A percentile compares a stretch with the other conserved stretches of the same genome.
These are phyloP conservation scores for Diogma glabrata DNA, from an alignment of 2,888 invertebrate genomes.

Conservation along the genomic window DNA sequence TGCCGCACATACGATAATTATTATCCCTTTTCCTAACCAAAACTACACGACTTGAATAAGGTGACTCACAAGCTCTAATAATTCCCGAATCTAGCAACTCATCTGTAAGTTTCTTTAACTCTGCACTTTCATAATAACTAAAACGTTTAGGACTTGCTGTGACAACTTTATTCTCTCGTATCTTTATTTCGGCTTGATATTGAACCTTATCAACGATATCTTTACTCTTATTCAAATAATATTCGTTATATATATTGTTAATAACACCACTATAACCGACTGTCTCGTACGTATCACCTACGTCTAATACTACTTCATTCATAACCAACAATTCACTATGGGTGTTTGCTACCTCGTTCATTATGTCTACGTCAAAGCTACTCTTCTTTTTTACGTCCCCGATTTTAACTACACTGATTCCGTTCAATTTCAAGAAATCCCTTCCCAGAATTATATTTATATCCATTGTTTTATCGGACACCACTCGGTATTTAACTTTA, in stretches of 20 bases:
- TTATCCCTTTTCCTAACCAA: constrained; percentile 10
- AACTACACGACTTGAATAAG: neutral
- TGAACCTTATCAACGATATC: neutral
- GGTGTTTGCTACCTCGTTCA: neutral
- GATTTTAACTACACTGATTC: neutral
- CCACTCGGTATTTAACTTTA: neutral
- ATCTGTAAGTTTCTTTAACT: neutral
- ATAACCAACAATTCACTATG: neutral
- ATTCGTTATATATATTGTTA: neutral
- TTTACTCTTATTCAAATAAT: neutral
- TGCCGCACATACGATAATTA: constrained; percentile 11
- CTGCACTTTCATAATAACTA: neutral
- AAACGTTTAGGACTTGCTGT: constrained; percentile 1
- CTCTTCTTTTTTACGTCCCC: neutral
- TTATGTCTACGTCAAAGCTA: neutral
- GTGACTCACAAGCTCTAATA: neutral
- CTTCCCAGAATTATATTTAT: neutral
- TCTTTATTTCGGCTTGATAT: neutral
- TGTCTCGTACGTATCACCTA: neutral
- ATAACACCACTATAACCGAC: neutral
- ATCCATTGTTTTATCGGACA: neutral
- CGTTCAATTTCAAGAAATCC: neutral
- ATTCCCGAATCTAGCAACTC: neutral
- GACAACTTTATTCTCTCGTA: neutral
- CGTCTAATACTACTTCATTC: neutral